Evolutionary conservation across 1,140 invertebrate genomes (phyloP), one percentile per base, ranked within the genome.

Genomic region (Drosophila tristis): DNA sequence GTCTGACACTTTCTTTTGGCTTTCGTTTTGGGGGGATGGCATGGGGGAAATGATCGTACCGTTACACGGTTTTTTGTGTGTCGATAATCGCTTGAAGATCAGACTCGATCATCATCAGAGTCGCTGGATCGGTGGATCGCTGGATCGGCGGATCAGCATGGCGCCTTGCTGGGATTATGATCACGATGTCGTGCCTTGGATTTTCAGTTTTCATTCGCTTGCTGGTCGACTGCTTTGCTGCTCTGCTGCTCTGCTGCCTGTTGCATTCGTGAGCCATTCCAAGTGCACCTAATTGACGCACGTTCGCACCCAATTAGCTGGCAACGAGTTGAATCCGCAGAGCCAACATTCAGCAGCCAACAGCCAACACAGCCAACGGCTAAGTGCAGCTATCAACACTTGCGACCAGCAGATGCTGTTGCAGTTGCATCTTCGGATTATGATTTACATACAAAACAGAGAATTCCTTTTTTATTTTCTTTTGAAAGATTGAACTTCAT

Each of bases 371-470:
- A n/a, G 4, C 9, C 31, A 35, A 35, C 62, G 43, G 55, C 79
- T 89, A 89, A 89, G 84, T 89, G 84, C 84, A 84, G 79, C 76
- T 78, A 89, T 89, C 84, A 89, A 89, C 84, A 89, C 84, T 65
- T 60, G 47, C 42, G 39, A 15, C 60, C 68, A 49, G 60, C 65
- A 61, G 51, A 68, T 74, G 80, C 76, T 58, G 31, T 23, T 51
- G 53, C 57, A 43, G 39, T 43, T 15, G 35, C 39, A 61, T 55
- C 59, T 39, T 54, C 8, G 47, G 74, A 76, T 71, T 89, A 86
- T 87, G 84, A 82, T 82, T 82, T 67, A 85, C 65, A 74, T 59
- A 58, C 67, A 31, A 9, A 48, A 55, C 15, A 57, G 48, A 58
- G 48, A 43, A 44, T 58, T 75, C 60, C 29, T 44, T 4, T 26